Evolutionary conservation across 2,888 invertebrate species (phyloP).

Genomic region (Synanthedon myopaeformis): DNA sequence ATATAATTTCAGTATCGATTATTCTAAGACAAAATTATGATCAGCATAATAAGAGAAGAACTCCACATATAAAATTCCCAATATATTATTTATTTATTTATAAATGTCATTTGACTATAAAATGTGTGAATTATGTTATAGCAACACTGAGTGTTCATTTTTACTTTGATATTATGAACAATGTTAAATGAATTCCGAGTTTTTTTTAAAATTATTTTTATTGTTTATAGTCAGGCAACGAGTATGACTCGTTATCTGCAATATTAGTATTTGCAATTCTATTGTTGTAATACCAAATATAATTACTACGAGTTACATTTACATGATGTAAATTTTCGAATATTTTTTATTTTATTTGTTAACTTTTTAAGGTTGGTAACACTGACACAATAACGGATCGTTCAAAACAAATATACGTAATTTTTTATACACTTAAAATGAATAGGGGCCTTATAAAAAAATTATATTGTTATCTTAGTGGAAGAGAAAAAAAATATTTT

Average conservation of each 20-base stretch:
- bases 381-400: conserved; percentile 30
- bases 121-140: conserved; percentile 6
- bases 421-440: conserved; percentile 45
- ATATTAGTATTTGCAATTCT: conserved; percentile 37
- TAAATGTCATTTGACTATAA: neutral
- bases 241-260: conserved; percentile 54
- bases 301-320: conserved; percentile 48
- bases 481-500: conserved; percentile 40
- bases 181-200: conserved; percentile 39
- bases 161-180: conserved; percentile 35
- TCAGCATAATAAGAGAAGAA: too few relatives aligned
- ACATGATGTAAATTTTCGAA: conserved; percentile 50
- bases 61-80: too few relatives aligned
- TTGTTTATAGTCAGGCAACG: conserved; percentile 31
- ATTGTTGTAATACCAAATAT: conserved; percentile 66
- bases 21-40: too few relatives aligned
- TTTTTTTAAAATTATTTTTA: conserved; percentile 22
- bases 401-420: conserved; percentile 53
- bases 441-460: conserved; percentile 50
- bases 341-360: conserved; percentile 38
- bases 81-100: neutral
- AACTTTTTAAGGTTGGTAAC: conserved; percentile 31
- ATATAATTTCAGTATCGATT: too few relatives aligned
- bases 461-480: conserved; percentile 34
- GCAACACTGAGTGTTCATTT: conserved; percentile 58